Evolutionary conservation across 2,797 vertebrate species (phyloP), one percentile per base, ranked within the genome.

Genomic region (Oophaga sylvatica): DNA sequence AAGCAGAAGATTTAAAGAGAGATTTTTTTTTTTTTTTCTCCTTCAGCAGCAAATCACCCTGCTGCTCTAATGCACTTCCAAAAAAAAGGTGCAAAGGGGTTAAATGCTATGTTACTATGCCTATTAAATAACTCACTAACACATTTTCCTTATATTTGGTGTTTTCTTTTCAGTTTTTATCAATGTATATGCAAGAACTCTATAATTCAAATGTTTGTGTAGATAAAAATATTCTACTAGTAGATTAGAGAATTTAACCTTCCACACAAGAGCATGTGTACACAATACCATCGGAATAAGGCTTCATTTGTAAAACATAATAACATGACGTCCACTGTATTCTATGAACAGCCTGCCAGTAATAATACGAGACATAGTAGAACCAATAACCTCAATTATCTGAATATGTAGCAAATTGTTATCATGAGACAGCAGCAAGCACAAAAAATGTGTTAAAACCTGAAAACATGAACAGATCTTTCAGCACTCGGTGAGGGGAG

Each of bases 231-330:
- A 60, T 63, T 63, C n/a, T 81, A 35, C n/a, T 15, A 22, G 15
- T 4, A 31, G 22, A 48, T 67, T 13, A 59, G 7, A 60, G 48
- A 60, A 83, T 63, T 26, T 22, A 78, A 79, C 78, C 19, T 70
- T 13, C 3, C 35, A 11, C 13, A n/a, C 4, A 75, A 41, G 20
- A 87, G 13, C 16, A 6, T 62, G 29, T 31, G 56, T 29, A 80
- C 62, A 83, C 35, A 62, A 45, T 82, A 84, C 75, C 63, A 79
- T 62, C 31, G 70, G 60, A 71, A 83, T 60, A 62, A 87, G 29
- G 82, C 82, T 80, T 80, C 65, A 88, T 62, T 84, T 71, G 60
- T 45, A 8, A 53, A 67, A 12, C 45, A 84, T 57, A 87, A 70
- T 70, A 59, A 31, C 15, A 26, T 84, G 81, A 84, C 63, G 63